Evolutionary conservation across 2,888 invertebrate genomes (phyloP).

Genomic region (Melikaiella ostensackeni): DNA sequence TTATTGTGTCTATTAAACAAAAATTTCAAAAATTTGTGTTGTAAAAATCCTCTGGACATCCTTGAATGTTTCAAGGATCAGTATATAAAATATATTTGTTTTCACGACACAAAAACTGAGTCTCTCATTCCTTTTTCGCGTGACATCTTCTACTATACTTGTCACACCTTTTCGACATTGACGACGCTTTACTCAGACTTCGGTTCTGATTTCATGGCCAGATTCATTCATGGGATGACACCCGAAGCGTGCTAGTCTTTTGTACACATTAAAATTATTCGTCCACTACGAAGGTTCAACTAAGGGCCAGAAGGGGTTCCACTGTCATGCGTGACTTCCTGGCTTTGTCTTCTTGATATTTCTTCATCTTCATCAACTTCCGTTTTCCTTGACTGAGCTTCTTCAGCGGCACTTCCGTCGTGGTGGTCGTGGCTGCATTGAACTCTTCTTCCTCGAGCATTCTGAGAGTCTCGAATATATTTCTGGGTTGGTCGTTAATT

Average conservation of each 20-base stretch:
- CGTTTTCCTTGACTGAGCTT: conserved; percentile 73
- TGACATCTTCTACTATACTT: conserved; percentile 9
- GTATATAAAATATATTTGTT: not conserved
- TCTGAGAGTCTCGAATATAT: conserved; percentile 89
- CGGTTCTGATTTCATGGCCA: conserved; percentile 71
- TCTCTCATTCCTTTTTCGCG: not conserved
- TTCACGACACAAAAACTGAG: conserved; percentile 16
- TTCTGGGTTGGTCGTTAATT: conserved; percentile 83
- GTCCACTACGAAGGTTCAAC: conserved; percentile 65
- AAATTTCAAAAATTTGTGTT: not conserved
- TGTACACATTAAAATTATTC: conserved; percentile 58
- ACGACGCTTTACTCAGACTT: conserved; percentile 67
- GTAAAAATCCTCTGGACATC: not conserved
- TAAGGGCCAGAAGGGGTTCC: conserved; percentile 73
- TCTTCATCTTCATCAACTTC: conserved; percentile 72
- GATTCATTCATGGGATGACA: conserved; percentile 65
- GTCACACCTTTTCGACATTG: conserved; percentile 26
- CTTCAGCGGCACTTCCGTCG: conserved; percentile 70
- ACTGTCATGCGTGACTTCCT: conserved; percentile 72
- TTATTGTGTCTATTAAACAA: not conserved
- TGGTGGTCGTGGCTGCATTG: conserved; percentile 55
- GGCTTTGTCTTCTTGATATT: conserved; percentile 73
- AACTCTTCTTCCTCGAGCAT: conserved; percentile 82
- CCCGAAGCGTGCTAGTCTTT: conserved; percentile 61
- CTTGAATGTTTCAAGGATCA: not conserved